These are phyloP conservation scores for Accipiter virgatus DNA, from an alignment of 2,113 vertebrate species.

Conservation along the genomic window DNA sequence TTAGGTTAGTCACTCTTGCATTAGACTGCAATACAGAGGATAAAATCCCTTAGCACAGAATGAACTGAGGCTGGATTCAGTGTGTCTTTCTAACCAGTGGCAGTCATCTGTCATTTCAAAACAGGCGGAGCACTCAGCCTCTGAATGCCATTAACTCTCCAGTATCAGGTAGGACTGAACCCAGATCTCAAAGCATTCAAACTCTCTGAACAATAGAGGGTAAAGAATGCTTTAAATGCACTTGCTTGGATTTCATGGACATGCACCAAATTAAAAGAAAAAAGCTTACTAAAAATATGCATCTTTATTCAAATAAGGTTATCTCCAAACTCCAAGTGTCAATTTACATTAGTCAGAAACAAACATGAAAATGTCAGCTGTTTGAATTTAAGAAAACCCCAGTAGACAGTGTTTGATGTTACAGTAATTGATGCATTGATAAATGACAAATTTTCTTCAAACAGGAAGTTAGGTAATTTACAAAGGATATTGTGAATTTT, in stretches of 20 bases:
- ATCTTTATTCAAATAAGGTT: conserved; percentile 77
- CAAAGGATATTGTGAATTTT: background rate
- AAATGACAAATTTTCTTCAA: conserved; percentile 35
- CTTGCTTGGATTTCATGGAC: background rate
- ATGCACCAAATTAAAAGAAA: background rate
- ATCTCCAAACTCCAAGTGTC: conserved; percentile 62
- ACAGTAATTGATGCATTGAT: background rate
- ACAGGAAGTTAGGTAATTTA: conserved; percentile 13
- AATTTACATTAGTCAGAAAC: conserved; percentile 65
- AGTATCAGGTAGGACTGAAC: background rate
- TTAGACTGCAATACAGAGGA: too few species aligned
- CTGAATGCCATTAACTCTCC: background rate
- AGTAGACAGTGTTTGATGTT: conserved; percentile 29
- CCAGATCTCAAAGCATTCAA: background rate
- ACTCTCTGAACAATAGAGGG: background rate
- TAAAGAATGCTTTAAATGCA: background rate
- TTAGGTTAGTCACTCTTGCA: background rate
- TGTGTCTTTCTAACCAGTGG: rapidly evolving
- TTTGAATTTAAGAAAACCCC: background rate
- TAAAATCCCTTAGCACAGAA: background rate
- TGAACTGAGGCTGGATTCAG: background rate
- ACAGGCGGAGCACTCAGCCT: background rate
- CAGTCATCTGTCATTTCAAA: background rate
- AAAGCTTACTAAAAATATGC: conserved; percentile 75
- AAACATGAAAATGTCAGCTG: conserved; percentile 44